phyloP scores from a whole-genome alignment of 1,140 invertebrate species.

The Zeugodacus cucurbitae region DNA sequence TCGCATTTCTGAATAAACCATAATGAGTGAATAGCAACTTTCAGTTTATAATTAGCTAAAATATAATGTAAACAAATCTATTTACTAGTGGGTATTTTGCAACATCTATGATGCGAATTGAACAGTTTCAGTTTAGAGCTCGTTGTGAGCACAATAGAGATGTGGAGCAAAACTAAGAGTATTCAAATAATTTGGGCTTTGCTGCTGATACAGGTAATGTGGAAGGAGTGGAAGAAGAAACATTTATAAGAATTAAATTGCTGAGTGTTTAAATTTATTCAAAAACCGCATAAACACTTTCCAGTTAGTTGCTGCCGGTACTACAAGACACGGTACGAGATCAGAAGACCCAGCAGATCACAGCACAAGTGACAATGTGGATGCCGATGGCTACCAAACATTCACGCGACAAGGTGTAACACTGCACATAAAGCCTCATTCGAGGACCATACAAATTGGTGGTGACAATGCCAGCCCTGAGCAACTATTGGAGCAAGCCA shows the following conservation, averaged over 20 bases:
- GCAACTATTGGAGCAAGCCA: not conserved
- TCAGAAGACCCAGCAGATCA: not conserved
- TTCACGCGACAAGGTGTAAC: not conserved
- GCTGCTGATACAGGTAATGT: not conserved
- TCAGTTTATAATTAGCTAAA: not conserved
- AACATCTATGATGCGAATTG: not conserved
- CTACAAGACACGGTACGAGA: not conserved
- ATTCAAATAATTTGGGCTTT: not conserved
- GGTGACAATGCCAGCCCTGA: not conserved
- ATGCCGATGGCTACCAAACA: not conserved
- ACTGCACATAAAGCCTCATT: not conserved
- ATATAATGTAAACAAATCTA: not conserved
- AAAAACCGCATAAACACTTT: not conserved
- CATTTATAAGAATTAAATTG: not conserved
- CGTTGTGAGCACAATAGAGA: not conserved
- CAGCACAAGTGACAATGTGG: not conserved
- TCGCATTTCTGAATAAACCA: not conserved
- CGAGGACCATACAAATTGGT: not conserved
- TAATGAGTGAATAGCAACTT: not conserved
- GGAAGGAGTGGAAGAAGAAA: not conserved
- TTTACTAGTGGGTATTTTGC: not conserved
- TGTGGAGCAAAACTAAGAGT: not conserved
- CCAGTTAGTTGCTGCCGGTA: not conserved
- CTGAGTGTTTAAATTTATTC: not conserved
- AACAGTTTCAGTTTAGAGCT: not conserved